Base-by-base conservation (phyloP, 2,113 vertebrate genomes). In the Felis chaus region DNA sequence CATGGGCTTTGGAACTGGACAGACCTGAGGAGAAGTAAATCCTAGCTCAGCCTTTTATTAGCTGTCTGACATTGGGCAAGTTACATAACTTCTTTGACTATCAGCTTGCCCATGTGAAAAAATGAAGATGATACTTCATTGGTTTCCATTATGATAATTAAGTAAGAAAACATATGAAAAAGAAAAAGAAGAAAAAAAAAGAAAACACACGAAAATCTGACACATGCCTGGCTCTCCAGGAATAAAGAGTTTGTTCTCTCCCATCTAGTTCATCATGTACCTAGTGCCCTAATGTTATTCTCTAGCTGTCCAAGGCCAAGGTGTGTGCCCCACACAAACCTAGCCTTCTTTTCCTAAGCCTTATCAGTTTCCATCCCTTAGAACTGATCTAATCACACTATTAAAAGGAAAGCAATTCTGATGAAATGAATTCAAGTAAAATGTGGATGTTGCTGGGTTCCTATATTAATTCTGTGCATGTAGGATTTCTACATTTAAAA, bases 1-100 rank as follows among this genome's bases (percentile, higher is more conserved):
- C 14, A n/a, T 27, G 7, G 45, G 36, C 33, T 95, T 85, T 96
- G 33, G 78, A 68, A 76, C 7, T 97, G 45, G 53, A 82, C 48
- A 96, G 68, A 98, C 25, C 50, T 33, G n/a, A 78, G 61, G 6
- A 97, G 31, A 89, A 96, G 86, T 41, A 92, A 97, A 94, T 76
- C 61, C 73, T 83, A 82, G 16, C 11, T 82, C 39, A 93, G 36
- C 27, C 81, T 88, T 88, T 91, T 78, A 95, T 63, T 88, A 80
- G 55, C 78, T 91, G 48, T 45, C 29, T 95, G 81, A 95, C 73
- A 61, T 88, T 93, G 61, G 71, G 19, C 45, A 95, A 82, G 19
- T 87, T 87, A 97, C 12, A 36, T 53, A 86, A 81, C 31, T 83
- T 90, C 79, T 97, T 61, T 82, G 41, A 94, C 68, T 79, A 92